Base-by-base conservation (phyloP, 2,888 invertebrate species). In the Aleiodes alternator region DNA sequence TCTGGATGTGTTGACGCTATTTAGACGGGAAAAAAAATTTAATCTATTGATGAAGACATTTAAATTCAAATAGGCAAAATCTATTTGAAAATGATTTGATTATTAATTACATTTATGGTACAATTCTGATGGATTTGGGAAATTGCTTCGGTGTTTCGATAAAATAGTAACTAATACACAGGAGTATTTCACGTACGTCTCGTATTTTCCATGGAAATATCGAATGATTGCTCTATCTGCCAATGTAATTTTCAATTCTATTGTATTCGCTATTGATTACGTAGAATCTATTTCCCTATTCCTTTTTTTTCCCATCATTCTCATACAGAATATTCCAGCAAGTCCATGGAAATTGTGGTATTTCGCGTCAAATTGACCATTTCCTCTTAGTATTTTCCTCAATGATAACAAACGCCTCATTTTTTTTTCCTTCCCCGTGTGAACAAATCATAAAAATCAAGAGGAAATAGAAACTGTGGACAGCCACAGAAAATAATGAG, bases 161-260 rank as follows among this genome's bases (percentile, higher is more conserved):
- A 43, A 43, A 43, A 48, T 48, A 48, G 64, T 43, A 43, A 23
- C 16, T 11, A 64, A 16, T 16, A 43, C 1, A 48, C 48, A 48
- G 23, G 0, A 29, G 64, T 9, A 16, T 55, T 16, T 64, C 61
- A 38, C 61, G 61, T 38, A 38, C 61, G 31, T 29, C 57, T 57
- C 57, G n/a, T 14, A 38, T 61, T 64, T 64, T 43, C 43, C 8
- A 43, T 43, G 6, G 61, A 43, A 48, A 64, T 48, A 64, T 23
- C 64, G 23, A 9, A 48, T 64, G 64, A 48, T 64, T 48, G 43
- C 9, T 48, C 64, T 9, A 48, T 48, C 14, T 64, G 48, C 64
- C 43, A 16, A 16, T 16, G 64, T 48, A 48, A 64, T 64, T 16
- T 38, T 43, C 43, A 43, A 38, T 48, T 7, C 43, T 9, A 14